Percentiles rank a stretch among this genome's conserved stretches.
phyloP scores from a whole-genome alignment of 37 sponge, comb jelly and placozoan species.

The Mnemiopsis leidyi region DNA sequence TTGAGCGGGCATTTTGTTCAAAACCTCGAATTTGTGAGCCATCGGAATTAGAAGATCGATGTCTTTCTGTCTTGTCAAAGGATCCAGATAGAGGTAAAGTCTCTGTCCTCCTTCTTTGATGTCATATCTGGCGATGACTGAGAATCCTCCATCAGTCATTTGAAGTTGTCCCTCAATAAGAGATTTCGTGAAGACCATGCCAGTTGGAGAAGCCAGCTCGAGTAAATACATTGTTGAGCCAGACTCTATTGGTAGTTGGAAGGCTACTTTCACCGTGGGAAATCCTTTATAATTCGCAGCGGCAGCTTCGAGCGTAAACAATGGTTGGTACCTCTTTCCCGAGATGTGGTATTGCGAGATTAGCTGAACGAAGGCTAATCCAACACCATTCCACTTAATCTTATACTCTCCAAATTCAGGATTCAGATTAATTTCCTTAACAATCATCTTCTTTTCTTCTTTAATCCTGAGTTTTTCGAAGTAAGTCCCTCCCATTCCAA shows the following conservation, averaged over 20 bases:
- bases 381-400: constrained; percentile 35
- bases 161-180: not conserved
- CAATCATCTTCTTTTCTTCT: not conserved
- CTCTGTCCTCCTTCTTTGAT: constrained; percentile 29
- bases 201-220: not conserved
- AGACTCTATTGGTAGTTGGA: not conserved
- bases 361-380: not conserved
- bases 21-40: not conserved
- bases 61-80: not conserved
- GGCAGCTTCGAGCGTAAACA: not conserved
- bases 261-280: not conserved
- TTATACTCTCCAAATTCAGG: not conserved
- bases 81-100: not conserved
- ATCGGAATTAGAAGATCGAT: not conserved
- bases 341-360: constrained; percentile 9
- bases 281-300: not conserved
- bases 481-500: not conserved
- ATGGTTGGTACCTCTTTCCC: not conserved
- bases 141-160: not conserved
- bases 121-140: not conserved
- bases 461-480: not conserved
- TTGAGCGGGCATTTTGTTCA: not conserved
- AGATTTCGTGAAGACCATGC: constrained; percentile 1
- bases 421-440: not conserved
- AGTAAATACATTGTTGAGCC: not conserved